A percentile compares a stretch with the other conserved stretches of the same genome.
phyloP scores from a whole-genome alignment of 2,797 vertebrate genomes.

The Gymnoscopelus microlampas region DNA sequence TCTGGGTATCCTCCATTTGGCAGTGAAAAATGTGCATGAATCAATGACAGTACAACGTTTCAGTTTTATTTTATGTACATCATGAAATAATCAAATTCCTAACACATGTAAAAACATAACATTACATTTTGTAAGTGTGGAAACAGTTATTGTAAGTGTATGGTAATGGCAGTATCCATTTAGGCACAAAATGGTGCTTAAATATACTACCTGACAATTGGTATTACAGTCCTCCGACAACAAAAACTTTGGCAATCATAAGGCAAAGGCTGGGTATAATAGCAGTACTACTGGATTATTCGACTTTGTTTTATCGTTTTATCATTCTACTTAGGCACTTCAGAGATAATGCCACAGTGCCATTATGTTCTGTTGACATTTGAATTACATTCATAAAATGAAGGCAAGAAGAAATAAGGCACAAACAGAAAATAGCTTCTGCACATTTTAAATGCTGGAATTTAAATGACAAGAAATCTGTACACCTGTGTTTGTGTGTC shows the following conservation, averaged over 20 bases:
- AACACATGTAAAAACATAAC: constrained; percentile 14
- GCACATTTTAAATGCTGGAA: neutral
- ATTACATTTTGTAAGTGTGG: constrained; percentile 11
- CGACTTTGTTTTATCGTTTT: neutral
- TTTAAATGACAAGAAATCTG: neutral
- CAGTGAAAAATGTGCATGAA: neutral
- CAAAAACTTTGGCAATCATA: constrained; percentile 37
- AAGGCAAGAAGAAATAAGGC: constrained; percentile 44
- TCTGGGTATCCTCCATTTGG: neutral
- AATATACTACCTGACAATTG: constrained; percentile 7
- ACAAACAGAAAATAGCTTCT: constrained; percentile 19
- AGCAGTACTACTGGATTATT: neutral
- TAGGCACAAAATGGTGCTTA: constrained; percentile 16
- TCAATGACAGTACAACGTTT: neutral
- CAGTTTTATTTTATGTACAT: constrained; percentile 65
- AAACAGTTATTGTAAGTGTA: constrained; percentile 12
- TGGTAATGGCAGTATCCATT: constrained; percentile 10
- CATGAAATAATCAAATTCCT: constrained; percentile 34
- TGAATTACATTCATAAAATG: neutral
- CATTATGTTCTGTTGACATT: neutral
- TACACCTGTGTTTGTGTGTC: no score
- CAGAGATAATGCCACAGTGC: neutral
- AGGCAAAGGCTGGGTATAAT: neutral
- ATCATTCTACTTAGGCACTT: constrained; percentile 27
- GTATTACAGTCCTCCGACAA: neutral